Base-by-base conservation (phyloP, 1,140 invertebrate genomes). In the Drosophila micromelanica region DNA sequence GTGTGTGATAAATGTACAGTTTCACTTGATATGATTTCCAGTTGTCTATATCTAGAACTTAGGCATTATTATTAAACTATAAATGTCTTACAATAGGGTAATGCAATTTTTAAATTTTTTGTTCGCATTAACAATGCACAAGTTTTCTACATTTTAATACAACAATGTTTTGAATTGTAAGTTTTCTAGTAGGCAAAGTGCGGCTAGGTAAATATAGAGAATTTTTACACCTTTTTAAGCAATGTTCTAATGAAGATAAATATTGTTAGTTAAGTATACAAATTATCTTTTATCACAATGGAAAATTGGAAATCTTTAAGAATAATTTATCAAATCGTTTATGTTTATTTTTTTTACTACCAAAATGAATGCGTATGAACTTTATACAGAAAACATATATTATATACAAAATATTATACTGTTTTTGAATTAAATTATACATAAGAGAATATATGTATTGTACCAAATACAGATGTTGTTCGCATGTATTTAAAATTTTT, bases 231-330 rank as follows among this genome's bases (percentile, higher is more conserved):
- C 59, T 80, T 77, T 73, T 76, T 52, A 74, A 74, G 73, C 77
- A 85, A 74, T 74, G 77, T 86, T 75, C 80, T 72, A 78, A 73
- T 86, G 78, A 76, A 60, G 54, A 87, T 78, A 82, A 87, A 86
- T 86, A 82, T 70, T 75, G 80, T 77, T 67, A 78, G 80, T 84
- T 84, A 68, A 82, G 57, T 61, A 77, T 79, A 84, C 76, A 82
- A 79, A 82, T 84, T 81, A 81, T 78, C 51, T 80, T 76, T 87
- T 87, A 87, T 87, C 84, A 87, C 84, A 87, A 79, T 87, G 76
- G 79, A 84, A 87, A 82, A 70, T 89, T 70, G 67, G 65, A 73
- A 73, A 73, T 73, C 57, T 62, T 73, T 73, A 85, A 65, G 78
- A 81, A 78, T 81, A 69, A 68, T 70, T 68, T 81, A 81, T 87